A percentile compares a stretch with the other conserved stretches of the same genome.
phyloP scores from a whole-genome alignment of 2,113 vertebrate species.

The Oryzias woworae region DNA sequence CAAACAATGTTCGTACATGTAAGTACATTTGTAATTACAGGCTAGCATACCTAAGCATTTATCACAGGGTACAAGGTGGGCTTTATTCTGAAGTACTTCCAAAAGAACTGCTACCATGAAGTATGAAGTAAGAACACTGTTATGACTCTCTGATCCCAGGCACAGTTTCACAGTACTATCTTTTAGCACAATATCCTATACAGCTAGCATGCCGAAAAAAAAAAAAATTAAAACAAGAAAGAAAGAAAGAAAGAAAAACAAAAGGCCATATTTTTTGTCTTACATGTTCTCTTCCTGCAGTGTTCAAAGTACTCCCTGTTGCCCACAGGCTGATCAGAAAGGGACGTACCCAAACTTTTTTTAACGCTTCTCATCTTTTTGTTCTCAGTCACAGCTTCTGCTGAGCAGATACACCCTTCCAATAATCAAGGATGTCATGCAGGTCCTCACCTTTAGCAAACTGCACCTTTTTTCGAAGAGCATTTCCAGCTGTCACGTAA shows the following conservation, averaged over 20 bases:
- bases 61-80: too few relatives aligned
- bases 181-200: slow-evolving; percentile 61
- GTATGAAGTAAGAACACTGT: slow-evolving; percentile 56
- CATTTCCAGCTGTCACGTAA: slow-evolving; percentile 96
- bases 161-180: slow-evolving; percentile 65
- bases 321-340: slow-evolving; percentile 40
- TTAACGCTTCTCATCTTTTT: slow-evolving; percentile 27
- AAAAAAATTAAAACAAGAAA: slow-evolving; percentile 11
- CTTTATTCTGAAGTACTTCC: too few relatives aligned
- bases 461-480: slow-evolving; percentile 98
- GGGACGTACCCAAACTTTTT: slow-evolving; percentile 46
- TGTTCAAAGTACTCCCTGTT: slow-evolving; percentile 32
- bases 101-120: slow-evolving; percentile 64
- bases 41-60: too few relatives aligned
- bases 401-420: slow-evolving; percentile 99
- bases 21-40: too few relatives aligned
- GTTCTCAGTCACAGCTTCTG: slow-evolving; percentile 90
- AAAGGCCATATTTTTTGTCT: slow-evolving; percentile 56
- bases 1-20: too few relatives aligned
- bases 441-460: slow-evolving; percentile 99
- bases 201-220: slow-evolving; percentile 70
- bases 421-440: slow-evolving; percentile 99
- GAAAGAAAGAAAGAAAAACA: slow-evolving; percentile 2
- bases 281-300: slow-evolving; percentile 30
- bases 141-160: slow-evolving; percentile 58